Evolutionary conservation across 2,888 invertebrate genomes (phyloP).

Genomic region (Salticus scenicus): DNA sequence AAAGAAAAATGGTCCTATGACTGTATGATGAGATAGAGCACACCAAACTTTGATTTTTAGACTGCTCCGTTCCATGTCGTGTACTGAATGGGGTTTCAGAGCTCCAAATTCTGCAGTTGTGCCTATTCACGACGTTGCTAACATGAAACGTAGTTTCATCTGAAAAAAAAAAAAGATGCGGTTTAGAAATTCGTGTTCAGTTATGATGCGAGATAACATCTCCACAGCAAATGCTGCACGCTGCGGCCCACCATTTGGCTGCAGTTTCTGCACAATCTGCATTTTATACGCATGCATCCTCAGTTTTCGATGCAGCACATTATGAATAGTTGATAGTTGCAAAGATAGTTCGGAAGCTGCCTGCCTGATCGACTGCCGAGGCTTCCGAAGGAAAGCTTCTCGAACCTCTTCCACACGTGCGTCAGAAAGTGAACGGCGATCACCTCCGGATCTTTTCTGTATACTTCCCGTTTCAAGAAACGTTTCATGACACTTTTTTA

Average conservation of each 20-base stretch:
- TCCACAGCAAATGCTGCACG: too few relatives aligned
- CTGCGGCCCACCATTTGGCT: constrained; percentile 5
- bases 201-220: too few relatives aligned
- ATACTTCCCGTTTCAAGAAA: neutral
- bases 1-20: constrained; percentile 6
- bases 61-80: neutral
- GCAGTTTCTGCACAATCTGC: constrained; percentile 4
- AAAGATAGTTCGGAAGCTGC: too few relatives aligned
- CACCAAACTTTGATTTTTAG: constrained; percentile 1
- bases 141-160: too few relatives aligned
- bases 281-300: neutral
- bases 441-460: neutral
- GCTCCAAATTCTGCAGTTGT: too few relatives aligned
- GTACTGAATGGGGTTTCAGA: neutral
- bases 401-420: neutral
- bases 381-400: too few relatives aligned
- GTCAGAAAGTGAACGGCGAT: neutral
- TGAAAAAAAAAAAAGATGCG: too few relatives aligned
- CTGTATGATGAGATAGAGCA: neutral
- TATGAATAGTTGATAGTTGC: constrained; percentile 17
- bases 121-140: too few relatives aligned
- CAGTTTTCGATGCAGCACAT: constrained; percentile 21
- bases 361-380: neutral
- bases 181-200: too few relatives aligned
- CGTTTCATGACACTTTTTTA: neutral